phyloP scores from a whole-genome alignment of 2,888 invertebrate genomes.

The Leucoma salicis region DNA sequence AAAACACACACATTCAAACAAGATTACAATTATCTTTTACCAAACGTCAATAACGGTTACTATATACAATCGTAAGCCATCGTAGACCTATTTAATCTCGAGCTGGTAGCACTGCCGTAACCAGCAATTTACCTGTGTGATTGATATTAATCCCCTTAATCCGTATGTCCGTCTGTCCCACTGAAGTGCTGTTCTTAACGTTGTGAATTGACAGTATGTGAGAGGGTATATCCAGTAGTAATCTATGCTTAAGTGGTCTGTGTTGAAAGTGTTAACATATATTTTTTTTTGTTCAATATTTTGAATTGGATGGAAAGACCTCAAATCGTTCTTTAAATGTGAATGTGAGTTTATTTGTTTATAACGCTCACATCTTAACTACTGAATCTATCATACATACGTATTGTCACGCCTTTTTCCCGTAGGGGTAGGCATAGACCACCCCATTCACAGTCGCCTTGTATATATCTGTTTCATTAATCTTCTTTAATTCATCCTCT shows the following conservation, averaged over 20 bases:
- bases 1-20: constrained; percentile 1
- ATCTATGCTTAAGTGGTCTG: constrained; percentile 3
- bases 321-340: too few species aligned
- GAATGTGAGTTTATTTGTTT: too few species aligned
- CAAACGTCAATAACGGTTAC: constrained; percentile 40
- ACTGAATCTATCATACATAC: too few species aligned
- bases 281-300: too few species aligned
- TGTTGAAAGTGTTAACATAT: too few species aligned
- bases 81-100: constrained; percentile 35
- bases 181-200: constrained; percentile 47
- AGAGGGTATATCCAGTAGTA: constrained; percentile 23
- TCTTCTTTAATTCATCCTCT: too few species aligned
- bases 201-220: constrained; percentile 18
- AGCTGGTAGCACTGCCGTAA: constrained; percentile 60
- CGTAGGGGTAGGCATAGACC: too few species aligned
- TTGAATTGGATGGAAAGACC: too few species aligned
- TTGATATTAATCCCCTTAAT: constrained; percentile 76
- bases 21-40: constrained; percentile 32
- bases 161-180: constrained; percentile 53
- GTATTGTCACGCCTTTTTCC: too few species aligned
- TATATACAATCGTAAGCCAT: constrained; percentile 23
- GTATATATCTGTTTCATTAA: too few species aligned
- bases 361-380: too few species aligned
- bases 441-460: too few species aligned
- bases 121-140: constrained; percentile 68